phyloP scores from a whole-genome alignment of 1,140 invertebrate species.

The Pachyrhynchus sulphureomaculatus region DNA sequence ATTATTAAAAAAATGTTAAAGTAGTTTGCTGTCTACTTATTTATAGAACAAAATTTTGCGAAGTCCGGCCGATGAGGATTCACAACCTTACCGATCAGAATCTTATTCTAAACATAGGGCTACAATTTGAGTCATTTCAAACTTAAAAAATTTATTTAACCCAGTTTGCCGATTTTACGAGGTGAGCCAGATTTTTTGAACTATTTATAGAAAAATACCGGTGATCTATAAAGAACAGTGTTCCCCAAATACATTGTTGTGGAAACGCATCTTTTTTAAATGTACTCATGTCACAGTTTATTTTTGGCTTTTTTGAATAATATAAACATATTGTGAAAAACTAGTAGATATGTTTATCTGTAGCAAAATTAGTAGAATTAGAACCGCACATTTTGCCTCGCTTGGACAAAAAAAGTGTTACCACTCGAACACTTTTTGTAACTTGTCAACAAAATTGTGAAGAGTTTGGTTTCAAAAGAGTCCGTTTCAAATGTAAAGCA shows the following conservation, averaged over 20 bases:
- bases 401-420: neutral
- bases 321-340: neutral
- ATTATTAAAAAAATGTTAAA: neutral
- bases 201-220: conserved; percentile 26
- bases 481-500: too few relatives aligned
- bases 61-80: neutral
- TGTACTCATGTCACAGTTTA: conserved; percentile 16
- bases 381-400: neutral
- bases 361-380: too few relatives aligned
- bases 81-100: neutral
- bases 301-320: conserved; percentile 11
- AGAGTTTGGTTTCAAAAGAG: too few relatives aligned
- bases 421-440: too few relatives aligned
- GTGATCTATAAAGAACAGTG: conserved; percentile 14
- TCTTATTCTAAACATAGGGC: neutral
- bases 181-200: neutral
- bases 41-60: conserved; percentile 5
- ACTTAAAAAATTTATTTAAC: neutral
- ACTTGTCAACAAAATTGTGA: too few relatives aligned
- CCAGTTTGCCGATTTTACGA: too few relatives aligned
- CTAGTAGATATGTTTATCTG: neutral
- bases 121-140: neutral
- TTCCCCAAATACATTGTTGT: conserved; percentile 12
- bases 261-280: conserved; percentile 2
- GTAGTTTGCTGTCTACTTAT: neutral